Evolutionary conservation across 1,140 invertebrate species (phyloP).

Genomic region (Pteromalus puparum): DNA sequence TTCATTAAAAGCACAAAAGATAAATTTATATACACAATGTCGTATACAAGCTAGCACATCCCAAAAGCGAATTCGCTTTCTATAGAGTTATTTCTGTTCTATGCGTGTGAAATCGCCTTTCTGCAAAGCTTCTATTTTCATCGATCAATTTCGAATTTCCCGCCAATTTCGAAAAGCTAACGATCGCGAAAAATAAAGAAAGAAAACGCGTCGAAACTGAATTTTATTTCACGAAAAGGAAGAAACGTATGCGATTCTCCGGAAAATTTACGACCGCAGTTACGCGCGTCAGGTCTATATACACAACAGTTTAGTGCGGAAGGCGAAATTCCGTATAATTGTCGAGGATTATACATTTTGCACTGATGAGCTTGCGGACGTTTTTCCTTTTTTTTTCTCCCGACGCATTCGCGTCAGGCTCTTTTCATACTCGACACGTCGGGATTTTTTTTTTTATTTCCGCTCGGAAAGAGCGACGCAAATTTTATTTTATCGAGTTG

Average conservation of each 20-base stretch:
- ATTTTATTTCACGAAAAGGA: background rate
- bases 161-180: background rate
- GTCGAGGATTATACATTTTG: background rate
- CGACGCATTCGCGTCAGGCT: background rate
- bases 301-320: too few relatives aligned
- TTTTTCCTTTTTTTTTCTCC: background rate
- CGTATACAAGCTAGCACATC: too few relatives aligned
- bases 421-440: background rate
- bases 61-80: too few relatives aligned
- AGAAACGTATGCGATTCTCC: background rate
- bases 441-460: background rate
- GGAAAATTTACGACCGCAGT: constrained; percentile 7
- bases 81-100: too few relatives aligned
- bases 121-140: background rate
- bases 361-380: background rate
- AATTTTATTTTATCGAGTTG: constrained; percentile 7
- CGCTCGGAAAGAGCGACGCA: background rate
- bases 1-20: too few relatives aligned
- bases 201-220: background rate
- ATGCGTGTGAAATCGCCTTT: too few relatives aligned
- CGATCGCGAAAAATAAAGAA: background rate
- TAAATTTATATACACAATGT: too few relatives aligned
- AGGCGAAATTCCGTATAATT: constrained; percentile 15
- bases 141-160: background rate
- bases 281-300: background rate